Base-by-base conservation (phyloP, 2,888 invertebrate species). In the Gnatocerus cornutus region DNA sequence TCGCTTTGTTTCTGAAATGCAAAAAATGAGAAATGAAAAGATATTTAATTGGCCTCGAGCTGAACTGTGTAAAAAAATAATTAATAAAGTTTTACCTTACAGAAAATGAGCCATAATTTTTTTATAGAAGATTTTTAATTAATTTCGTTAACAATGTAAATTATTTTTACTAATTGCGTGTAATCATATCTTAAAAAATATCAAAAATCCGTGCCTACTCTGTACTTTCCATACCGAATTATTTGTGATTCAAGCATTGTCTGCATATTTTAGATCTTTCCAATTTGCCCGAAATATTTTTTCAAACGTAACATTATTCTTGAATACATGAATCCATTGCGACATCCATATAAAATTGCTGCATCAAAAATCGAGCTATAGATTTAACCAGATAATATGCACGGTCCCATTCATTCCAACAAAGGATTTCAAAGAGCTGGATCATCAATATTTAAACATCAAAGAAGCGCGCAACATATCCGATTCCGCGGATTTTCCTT, bases 361-460 rank as follows among this genome's bases (percentile, higher is more conserved):
- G 29, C 30, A 41, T 8, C 37, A 52, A 52, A 14, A 52, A 63
- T 50, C 41, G 52, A 21, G 21, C 52, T 50, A 45, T 30, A 7
- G 53, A 53, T 64, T 45, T 53, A 55, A 55, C 9, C 43, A 58
- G 48, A 66, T 66, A 66, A 66, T 58, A 50, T 48, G 48, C 13
- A 50, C 6, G 50, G 50, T 16, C 53, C 43, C 30, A 33, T 69
- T 70, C 61, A 62, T 65, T 67, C 55, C 63, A 69, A 74, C 73
- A 74, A 74, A 74, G 73, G 68, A 70, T 73, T 59, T 67, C 71
- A 73, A 72, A 65, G 71, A 73, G 70, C 69, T 58, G 21, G 59
- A 68, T 74, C 74, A 74, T 74, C 74, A 69, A 67, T 71, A 69
- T 72, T 70, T 71, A 71, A 63, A 73, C 73, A 73, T 74, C 74